Base-by-base conservation (phyloP, 2,888 invertebrate species). In the Calameuta filiformis region DNA sequence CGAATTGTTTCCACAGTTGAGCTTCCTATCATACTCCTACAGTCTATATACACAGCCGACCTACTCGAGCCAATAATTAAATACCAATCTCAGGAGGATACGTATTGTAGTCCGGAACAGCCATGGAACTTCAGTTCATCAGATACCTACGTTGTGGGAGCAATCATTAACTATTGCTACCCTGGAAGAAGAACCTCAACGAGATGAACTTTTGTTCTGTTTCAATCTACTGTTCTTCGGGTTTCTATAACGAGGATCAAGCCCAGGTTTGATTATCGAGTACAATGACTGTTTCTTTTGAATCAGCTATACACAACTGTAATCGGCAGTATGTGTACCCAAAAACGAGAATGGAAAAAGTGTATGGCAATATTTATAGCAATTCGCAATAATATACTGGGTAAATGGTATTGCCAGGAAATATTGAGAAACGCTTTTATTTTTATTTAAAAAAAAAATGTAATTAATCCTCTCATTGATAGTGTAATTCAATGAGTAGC, bases 171-270 rank as follows among this genome's bases (percentile, higher is more conserved):
- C 56, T 56, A 23, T 56, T 23, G 56, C 56, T 56, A 56, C 23
- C 56, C 23, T 56, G 23, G 56, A 56, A 23, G 23, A 56, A 77
- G 81, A 84, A 83, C 81, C 79, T 79, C 78, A 76, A 80, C 79
- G 68, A 75, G 79, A 81, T 79, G 82, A 83, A 56, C 80, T 82
- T 84, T 84, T 84, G 83, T 84, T 78, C 77, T 79, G 75, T 76
- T 73, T 69, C 75, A 76, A 71, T 80, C 56, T 73, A 71, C 76
- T 34, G 75, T 75, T 78, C 68, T 30, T 76, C 37, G 73, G 77
- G 79, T 80, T 83, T 81, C 79, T 56, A 56, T 56, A 15, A 56
- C 23, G 56, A 15, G 56, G 23, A 15, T 56, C 56, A 56, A 23
- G 6, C 40, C 40, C 15, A 40, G 15, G 15, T 40, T 56, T 56